Evolutionary conservation across 2,797 vertebrate genomes (phyloP), one percentile per base, ranked within the genome.

Genomic region (Spondyliosoma cantharus): DNA sequence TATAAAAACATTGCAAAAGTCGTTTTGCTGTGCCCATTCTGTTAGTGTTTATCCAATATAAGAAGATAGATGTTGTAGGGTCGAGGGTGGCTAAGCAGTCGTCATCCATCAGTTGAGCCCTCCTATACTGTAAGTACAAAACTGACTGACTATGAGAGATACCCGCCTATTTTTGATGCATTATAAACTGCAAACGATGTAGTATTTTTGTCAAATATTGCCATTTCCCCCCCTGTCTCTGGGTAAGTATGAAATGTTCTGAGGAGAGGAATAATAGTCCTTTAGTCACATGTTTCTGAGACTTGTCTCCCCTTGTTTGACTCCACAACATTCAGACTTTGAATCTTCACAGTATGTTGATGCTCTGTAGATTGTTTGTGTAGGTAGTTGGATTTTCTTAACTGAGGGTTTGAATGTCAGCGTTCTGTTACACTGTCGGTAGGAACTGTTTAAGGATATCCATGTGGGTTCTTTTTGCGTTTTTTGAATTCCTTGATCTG

Each of bases 71-170:
- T 96, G 84, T 95, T 97, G 90, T 97, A 97, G 96, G 96, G 95
- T 78, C 97, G 96, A 96, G 95, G 95, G 96, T 96, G 96, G 95
- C 95, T 96, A 95, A 96, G 96, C 97, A 96, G 96, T 97, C 95
- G 92, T 96, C 97, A 95, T 95, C 97, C 96, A 94, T 96, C 96
- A 97, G 95, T 95, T 97, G 94, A 95, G 96, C 96, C 96, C 97
- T 97, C 96, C 96, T 87, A 71, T 93, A 96, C 96, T 98, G 98
- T 99, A 99, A 99, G 98, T 99, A 99, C 97, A 95, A 96, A 94
- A 95, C 94, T 95, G 95, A 96, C 95, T 87, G 81, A 84, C 56
- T 75, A 56, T 88, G 74, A 89, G 88, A 90, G 74, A 80, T 60
- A 86, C 78, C 73, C 77, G 48, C 78, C 66, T 86, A 37, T 82